Percentiles rank a stretch among this genome's conserved stretches.
Conservation (phyloP, 2,888 invertebrate species). For the Phania funesta region DNA sequence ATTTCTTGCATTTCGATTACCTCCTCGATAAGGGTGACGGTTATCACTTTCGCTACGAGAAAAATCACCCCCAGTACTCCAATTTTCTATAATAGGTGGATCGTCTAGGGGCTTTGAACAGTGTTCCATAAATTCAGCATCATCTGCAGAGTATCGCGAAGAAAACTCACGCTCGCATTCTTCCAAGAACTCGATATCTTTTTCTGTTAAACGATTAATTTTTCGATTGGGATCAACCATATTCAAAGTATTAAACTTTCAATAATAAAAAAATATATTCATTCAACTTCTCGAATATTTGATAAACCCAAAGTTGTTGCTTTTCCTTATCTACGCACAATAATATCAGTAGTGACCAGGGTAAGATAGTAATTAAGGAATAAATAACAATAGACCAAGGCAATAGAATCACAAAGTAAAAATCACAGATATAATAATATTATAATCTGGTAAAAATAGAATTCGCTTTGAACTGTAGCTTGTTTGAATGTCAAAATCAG, state of each 20-base stretch:
- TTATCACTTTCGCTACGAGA: conserved; percentile 62
- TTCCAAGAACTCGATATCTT: conserved; percentile 83
- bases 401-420: no score
- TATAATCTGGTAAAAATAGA: no score
- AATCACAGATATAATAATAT: no score
- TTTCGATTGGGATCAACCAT: conserved; percentile 81
- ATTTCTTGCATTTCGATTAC: conserved; percentile 60
- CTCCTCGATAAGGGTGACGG: conserved; percentile 61
- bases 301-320: no score
- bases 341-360: no score
- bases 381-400: no score
- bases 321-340: no score
- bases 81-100: conserved; percentile 84
- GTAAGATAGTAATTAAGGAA: no score
- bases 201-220: conserved; percentile 81
- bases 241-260: conserved; percentile 5
- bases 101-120: conserved; percentile 79
- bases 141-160: conserved; percentile 84
- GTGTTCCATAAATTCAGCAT: conserved; percentile 83
- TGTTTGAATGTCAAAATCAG: no score
- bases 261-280: neutral
- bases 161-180: conserved; percentile 84
- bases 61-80: conserved; percentile 75
- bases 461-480: no score
- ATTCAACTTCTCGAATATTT: no score